These are phyloP conservation scores for Stigmatopora argus DNA, from an alignment of 2,113 vertebrate species.

Conservation along the genomic window DNA sequence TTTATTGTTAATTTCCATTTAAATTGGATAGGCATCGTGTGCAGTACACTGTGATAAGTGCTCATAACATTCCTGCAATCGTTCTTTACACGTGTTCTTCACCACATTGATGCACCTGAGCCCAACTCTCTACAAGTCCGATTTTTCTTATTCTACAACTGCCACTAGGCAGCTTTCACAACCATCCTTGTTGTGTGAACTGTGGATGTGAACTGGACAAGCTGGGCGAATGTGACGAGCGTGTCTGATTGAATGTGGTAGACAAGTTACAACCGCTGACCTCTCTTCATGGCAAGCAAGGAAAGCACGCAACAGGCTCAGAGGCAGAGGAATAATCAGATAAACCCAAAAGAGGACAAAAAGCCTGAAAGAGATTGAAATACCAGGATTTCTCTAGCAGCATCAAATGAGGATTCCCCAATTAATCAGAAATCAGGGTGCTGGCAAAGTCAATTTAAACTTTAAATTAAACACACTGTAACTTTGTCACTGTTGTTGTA, in stretches of 20 bases:
- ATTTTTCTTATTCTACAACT: constrained; percentile 48
- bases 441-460: neutral
- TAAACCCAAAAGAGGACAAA: constrained; percentile 27
- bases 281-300: constrained; percentile 27
- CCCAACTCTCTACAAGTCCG: constrained; percentile 42
- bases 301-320: constrained; percentile 18
- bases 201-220: constrained; percentile 23
- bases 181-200: neutral
- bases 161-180: constrained; percentile 37
- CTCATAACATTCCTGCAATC: neutral
- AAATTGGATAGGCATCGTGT: neutral
- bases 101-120: constrained; percentile 57
- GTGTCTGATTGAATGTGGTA: constrained; percentile 38
- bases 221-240: constrained; percentile 36
- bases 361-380: neutral
- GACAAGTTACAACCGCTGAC: constrained; percentile 42
- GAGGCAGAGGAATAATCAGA: constrained; percentile 29
- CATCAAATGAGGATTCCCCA: neutral
- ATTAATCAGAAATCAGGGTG: neutral
- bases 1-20: neutral
- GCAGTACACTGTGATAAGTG: neutral
- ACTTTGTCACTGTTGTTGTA: neutral
- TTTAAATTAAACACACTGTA: too few species aligned
- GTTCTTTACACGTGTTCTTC: constrained; percentile 15
- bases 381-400: neutral